These are phyloP conservation scores for Penaeus monodon DNA, from an alignment of 2,888 invertebrate species.

Conservation along the genomic window DNA sequence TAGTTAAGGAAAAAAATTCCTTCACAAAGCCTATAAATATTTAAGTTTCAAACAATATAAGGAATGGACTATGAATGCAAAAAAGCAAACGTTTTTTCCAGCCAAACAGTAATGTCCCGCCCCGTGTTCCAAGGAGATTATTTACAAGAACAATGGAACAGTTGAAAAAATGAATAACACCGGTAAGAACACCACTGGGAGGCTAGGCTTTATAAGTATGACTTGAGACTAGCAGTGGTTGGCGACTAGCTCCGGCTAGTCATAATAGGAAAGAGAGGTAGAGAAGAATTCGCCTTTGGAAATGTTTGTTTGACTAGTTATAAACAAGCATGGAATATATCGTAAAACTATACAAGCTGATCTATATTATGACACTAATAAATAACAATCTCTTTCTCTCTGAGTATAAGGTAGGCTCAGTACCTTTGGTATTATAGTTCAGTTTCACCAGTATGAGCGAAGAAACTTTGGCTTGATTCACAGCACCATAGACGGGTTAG, in stretches of 20 bases:
- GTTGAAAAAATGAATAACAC: background rate
- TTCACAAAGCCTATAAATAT: constrained; percentile 40
- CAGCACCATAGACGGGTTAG: constrained; percentile 53
- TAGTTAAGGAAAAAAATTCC: constrained; percentile 30
- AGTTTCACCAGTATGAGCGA: constrained; percentile 61
- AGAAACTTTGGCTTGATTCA: constrained; percentile 59
- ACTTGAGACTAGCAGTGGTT: constrained; percentile 22
- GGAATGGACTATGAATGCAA: constrained; percentile 58
- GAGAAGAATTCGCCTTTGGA: constrained; percentile 59
- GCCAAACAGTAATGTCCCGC: background rate
- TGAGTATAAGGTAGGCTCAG: constrained; percentile 36
- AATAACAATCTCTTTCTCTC: constrained; percentile 55
- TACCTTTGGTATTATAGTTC: constrained; percentile 51
- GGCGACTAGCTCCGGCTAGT: constrained; percentile 4
- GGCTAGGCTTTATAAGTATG: constrained; percentile 16
- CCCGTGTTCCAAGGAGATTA: background rate
- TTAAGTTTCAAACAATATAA: constrained; percentile 52
- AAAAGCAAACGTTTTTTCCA: constrained; percentile 18
- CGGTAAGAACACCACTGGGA: too few relatives aligned
- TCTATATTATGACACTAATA: constrained; percentile 50
- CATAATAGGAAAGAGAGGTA: constrained; percentile 41
- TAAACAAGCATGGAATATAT: constrained; percentile 55
- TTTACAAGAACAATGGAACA: constrained; percentile 15
- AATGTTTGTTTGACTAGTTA: constrained; percentile 59
- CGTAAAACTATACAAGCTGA: constrained; percentile 55